Evolutionary conservation across 2,888 invertebrate genomes (phyloP).

Genomic region (Drosophila putrida): DNA sequence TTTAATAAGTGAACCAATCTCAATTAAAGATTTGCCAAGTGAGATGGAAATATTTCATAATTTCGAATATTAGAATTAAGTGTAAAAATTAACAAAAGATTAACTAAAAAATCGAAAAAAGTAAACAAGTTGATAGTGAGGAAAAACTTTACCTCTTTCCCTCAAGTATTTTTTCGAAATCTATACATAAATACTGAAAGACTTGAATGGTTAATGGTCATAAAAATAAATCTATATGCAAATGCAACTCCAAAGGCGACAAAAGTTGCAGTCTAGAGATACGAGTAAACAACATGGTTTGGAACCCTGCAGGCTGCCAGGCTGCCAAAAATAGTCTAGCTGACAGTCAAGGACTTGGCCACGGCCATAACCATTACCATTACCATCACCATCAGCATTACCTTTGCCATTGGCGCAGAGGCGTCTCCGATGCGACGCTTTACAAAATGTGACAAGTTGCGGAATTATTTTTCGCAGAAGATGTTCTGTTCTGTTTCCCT

Average conservation of each 20-base stretch:
- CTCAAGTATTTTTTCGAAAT: conserved; percentile 19
- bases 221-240: conserved; percentile 81
- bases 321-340: conserved; percentile 65
- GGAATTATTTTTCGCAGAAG: conserved; percentile 80
- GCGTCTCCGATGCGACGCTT: conserved; percentile 61
- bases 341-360: conserved; percentile 68
- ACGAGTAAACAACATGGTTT: conserved; percentile 24
- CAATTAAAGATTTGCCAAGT: conserved; percentile 68
- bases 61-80: conserved; percentile 30
- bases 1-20: conserved; percentile 49
- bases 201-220: conserved; percentile 52
- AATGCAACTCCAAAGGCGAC: conserved; percentile 51
- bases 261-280: conserved; percentile 32
- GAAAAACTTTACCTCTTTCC: neutral
- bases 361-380: conserved; percentile 24
- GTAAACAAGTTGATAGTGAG: conserved; percentile 1
- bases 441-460: conserved; percentile 81
- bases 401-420: conserved; percentile 67
- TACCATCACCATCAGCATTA: conserved; percentile 22
- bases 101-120: neutral
- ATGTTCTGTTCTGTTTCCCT: conserved; percentile 65
- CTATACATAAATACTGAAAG: conserved; percentile 53
- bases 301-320: conserved; percentile 30
- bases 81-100: conserved; percentile 35
- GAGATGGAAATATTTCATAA: conserved; percentile 54